Conservation (phyloP, 2,113 vertebrate genomes). For the Pachypanchax playfairii region DNA sequence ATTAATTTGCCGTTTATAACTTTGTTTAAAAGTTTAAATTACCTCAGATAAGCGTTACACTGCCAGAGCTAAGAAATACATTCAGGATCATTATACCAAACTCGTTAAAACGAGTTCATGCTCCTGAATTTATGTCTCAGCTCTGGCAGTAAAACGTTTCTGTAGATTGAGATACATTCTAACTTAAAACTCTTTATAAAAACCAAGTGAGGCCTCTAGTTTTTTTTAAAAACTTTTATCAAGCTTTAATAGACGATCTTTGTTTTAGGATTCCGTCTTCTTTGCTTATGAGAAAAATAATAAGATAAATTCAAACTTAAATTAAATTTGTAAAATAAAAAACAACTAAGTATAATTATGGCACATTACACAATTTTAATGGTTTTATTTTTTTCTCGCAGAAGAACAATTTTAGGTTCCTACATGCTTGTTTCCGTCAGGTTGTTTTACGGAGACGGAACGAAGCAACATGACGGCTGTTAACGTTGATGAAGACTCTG, state of each 20-base stretch:
- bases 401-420: constrained; percentile 1
- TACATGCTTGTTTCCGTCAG: constrained; percentile 39
- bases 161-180: no score
- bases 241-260: constrained; percentile 26
- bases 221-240: fast-evolving
- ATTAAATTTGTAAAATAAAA: background rate
- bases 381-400: background rate
- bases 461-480: constrained; percentile 50
- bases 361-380: background rate
- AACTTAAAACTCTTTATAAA: background rate
- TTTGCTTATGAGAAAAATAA: background rate
- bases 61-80: no score
- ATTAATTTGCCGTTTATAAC: no score
- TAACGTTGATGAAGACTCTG: background rate
- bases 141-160: no score
- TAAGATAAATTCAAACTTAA: background rate
- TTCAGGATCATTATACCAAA: no score
- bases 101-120: no score
- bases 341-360: background rate
- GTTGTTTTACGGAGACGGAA: constrained; percentile 31
- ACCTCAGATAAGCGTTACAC: no score
- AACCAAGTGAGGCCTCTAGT: constrained; percentile 12
- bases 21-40: no score
- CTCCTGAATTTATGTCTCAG: no score
- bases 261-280: background rate